phyloP scores from a whole-genome alignment of 1,140 invertebrate species.

The Diachasma alloeum region DNA sequence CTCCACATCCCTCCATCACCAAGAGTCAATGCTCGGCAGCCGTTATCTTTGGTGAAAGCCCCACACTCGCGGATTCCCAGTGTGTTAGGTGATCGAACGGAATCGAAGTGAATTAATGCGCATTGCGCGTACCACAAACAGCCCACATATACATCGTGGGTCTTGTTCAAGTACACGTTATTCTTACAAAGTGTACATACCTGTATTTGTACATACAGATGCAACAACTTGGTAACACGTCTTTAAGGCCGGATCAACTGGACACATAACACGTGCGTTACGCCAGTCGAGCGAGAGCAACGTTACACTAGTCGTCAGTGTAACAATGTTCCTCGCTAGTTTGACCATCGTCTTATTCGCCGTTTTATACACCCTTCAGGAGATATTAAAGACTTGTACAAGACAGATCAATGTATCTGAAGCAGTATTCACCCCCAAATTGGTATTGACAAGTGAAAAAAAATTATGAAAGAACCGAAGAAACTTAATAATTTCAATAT shows the following conservation, averaged over 20 bases:
- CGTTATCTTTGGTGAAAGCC: conserved; percentile 14
- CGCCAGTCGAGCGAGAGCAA: conserved; percentile 20
- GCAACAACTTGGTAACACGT: neutral
- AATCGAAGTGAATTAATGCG: conserved; percentile 39
- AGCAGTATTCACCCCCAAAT: no score
- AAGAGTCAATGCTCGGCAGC: neutral
- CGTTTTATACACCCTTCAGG: neutral
- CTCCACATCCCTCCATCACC: neutral
- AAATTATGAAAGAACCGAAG: no score
- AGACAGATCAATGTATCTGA: no score
- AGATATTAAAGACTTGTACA: neutral
- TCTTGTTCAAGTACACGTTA: neutral
- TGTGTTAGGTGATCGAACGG: conserved; percentile 38
- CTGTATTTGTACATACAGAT: neutral
- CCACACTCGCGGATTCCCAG: conserved; percentile 14
- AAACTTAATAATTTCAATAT: no score
- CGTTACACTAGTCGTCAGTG: neutral
- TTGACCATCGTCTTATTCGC: neutral
- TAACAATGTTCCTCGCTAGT: neutral
- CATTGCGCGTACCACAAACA: conserved; percentile 22
- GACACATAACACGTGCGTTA: conserved; percentile 9
- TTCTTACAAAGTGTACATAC: neutral
- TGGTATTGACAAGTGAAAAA: no score
- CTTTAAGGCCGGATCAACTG: neutral
- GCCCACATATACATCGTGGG: conserved; percentile 26